Percentiles rank a stretch among this genome's conserved stretches.
phyloP scores from a whole-genome alignment of 2,888 invertebrate species.

The Diadegma fenestrale region DNA sequence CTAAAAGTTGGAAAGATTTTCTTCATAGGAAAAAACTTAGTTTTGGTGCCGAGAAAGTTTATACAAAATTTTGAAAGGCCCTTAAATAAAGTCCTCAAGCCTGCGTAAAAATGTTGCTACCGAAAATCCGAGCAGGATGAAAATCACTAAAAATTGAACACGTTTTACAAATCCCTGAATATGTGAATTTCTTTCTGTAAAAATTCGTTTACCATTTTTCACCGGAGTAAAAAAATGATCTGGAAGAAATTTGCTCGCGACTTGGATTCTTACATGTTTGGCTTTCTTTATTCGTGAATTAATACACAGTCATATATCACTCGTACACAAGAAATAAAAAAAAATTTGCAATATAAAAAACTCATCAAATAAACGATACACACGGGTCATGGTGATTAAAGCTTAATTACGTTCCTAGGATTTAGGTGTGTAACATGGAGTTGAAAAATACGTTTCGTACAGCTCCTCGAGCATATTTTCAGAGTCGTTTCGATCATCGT shows the following conservation, averaged over 20 bases:
- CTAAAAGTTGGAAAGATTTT: no score
- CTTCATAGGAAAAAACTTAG: no score
- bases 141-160: not conserved
- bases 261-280: constrained; percentile 52
- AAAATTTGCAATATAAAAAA: constrained; percentile 33
- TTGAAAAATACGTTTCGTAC: constrained; percentile 41
- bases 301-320: constrained; percentile 74
- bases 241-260: constrained; percentile 1
- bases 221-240: not conserved
- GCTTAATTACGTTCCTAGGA: constrained; percentile 48
- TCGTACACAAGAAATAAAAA: constrained; percentile 73
- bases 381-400: constrained; percentile 39
- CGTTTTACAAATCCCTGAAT: no score
- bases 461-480: constrained; percentile 1
- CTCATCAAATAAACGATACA: constrained; percentile 45
- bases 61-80: no score
- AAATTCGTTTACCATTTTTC: no score
- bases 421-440: constrained; percentile 42
- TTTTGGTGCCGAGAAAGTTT: no score
- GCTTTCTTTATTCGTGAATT: constrained; percentile 73
- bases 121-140: not conserved
- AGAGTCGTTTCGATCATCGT: constrained; percentile 23
- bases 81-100: no score
- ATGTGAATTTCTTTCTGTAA: no score
- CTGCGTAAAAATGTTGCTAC: no score